Evolutionary conservation across 2,888 invertebrate genomes (phyloP).

Genomic region (Merodon equestris): DNA sequence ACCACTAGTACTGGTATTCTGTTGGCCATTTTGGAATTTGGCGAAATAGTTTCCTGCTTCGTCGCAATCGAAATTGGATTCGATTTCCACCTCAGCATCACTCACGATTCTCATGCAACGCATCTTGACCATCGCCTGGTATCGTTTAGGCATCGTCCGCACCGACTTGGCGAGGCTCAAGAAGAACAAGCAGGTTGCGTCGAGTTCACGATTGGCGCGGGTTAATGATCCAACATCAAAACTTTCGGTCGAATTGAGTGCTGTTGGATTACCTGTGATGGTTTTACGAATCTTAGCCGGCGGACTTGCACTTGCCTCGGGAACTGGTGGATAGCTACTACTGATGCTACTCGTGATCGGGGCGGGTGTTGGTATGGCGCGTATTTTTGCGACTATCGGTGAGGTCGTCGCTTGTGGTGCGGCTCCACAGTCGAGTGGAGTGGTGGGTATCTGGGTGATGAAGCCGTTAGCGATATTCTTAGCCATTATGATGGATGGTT

Average conservation of each 20-base stretch:
- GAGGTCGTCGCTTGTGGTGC: conserved; percentile 39
- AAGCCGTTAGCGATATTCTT: conserved; percentile 61
- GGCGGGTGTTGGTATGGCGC: conserved; percentile 58
- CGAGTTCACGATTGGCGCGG: conserved; percentile 77
- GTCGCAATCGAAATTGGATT: conserved; percentile 74
- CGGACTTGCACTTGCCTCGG: conserved; percentile 70
- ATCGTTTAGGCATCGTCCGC: conserved; percentile 77
- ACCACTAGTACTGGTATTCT: conserved; percentile 9
- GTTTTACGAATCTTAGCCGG: conserved; percentile 73
- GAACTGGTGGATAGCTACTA: conserved; percentile 36
- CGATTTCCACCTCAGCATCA: conserved; percentile 77
- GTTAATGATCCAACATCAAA: conserved; percentile 75
- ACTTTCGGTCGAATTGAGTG: conserved; percentile 69
- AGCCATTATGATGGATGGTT: conserved; percentile 59
- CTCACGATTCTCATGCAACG: conserved; percentile 78
- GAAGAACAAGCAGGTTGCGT: conserved; percentile 77
- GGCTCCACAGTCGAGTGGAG: conserved; percentile 34
- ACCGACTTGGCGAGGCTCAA: conserved; percentile 77
- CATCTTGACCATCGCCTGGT: conserved; percentile 77
- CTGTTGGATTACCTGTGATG: conserved; percentile 19
- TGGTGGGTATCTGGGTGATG: conserved; percentile 60
- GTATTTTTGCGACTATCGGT: conserved; percentile 55
- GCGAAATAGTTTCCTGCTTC: conserved; percentile 64
- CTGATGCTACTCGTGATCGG: conserved; percentile 24
- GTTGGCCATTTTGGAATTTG: conserved; percentile 50